Evolutionary conservation across 2,888 invertebrate genomes (phyloP).

Genomic region (Ornithoptera priamus): DNA sequence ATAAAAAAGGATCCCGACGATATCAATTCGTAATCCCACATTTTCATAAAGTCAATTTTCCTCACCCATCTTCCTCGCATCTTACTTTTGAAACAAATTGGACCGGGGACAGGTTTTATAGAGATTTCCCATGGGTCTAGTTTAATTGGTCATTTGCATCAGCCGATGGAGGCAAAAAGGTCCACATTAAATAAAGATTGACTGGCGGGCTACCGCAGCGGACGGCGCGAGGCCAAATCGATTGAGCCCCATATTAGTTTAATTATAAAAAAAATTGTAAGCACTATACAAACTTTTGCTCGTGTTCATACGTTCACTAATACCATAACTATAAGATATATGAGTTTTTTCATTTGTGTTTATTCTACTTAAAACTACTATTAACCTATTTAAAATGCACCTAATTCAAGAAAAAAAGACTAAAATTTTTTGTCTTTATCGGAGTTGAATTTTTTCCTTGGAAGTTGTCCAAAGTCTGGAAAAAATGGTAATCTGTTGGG

Average conservation of each 20-base stretch:
- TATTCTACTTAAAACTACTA: too few species aligned
- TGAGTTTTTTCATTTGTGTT: too few species aligned
- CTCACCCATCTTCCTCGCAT: constrained; percentile 13
- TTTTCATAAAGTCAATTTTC: constrained; percentile 14
- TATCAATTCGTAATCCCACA: constrained; percentile 2
- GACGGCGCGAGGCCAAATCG: constrained; percentile 57
- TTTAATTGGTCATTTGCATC: constrained; percentile 34
- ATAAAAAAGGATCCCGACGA: neutral
- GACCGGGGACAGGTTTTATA: constrained; percentile 15
- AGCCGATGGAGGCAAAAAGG: constrained; percentile 52
- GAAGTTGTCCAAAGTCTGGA: too few species aligned
- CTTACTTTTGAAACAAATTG: constrained; percentile 24
- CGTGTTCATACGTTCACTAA: neutral
- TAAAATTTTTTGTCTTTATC: too few species aligned
- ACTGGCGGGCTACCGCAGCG: constrained; percentile 48
- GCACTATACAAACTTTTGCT: neutral
- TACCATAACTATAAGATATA: neutral
- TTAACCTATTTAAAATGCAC: too few species aligned
- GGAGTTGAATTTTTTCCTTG: too few species aligned
- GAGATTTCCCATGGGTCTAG: constrained; percentile 28
- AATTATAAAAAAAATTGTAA: constrained; percentile 53
- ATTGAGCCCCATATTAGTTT: constrained; percentile 57
- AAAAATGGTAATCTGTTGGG: too few species aligned
- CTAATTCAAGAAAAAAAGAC: too few species aligned
- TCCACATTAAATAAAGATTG: constrained; percentile 70